phyloP scores from a whole-genome alignment of 1,140 invertebrate genomes.

The Brachionus paranguensis region DNA sequence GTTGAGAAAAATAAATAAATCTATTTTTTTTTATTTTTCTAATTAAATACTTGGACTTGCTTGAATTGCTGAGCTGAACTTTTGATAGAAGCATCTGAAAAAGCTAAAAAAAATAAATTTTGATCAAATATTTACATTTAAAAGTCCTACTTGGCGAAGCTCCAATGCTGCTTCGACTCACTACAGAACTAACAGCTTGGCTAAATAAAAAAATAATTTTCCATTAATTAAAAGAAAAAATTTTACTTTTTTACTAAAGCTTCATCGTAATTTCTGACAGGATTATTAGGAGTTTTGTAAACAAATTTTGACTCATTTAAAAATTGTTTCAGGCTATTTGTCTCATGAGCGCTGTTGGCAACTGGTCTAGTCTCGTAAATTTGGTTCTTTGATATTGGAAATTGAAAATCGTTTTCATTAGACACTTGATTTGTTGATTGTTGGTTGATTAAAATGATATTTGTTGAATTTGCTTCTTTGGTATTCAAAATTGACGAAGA shows the following conservation, averaged over 20 bases:
- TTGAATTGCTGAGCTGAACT: not conserved
- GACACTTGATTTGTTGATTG: not conserved
- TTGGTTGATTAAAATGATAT: slow-evolving; percentile 15
- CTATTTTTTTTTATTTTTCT: not conserved
- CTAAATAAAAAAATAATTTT: not conserved
- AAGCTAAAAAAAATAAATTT: not conserved
- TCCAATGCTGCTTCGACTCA: not conserved
- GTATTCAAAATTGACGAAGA: not conserved
- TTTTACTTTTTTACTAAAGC: not conserved
- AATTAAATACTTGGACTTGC: not conserved
- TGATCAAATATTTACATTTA: not conserved
- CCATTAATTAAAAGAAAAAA: not conserved
- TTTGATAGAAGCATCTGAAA: not conserved
- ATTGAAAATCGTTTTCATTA: not conserved
- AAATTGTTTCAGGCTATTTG: not conserved
- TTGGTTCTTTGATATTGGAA: not conserved
- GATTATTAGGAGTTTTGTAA: not conserved
- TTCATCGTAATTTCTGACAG: not conserved
- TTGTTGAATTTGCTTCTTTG: not conserved
- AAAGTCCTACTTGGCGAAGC: not conserved
- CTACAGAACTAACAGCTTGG: not conserved
- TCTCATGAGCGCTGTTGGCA: not conserved
- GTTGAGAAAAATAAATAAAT: not conserved
- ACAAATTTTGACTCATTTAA: slow-evolving; percentile 12
- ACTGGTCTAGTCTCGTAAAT: not conserved